Evolutionary conservation across 2,888 invertebrate genomes (phyloP).

Genomic region (Formica aserva): DNA sequence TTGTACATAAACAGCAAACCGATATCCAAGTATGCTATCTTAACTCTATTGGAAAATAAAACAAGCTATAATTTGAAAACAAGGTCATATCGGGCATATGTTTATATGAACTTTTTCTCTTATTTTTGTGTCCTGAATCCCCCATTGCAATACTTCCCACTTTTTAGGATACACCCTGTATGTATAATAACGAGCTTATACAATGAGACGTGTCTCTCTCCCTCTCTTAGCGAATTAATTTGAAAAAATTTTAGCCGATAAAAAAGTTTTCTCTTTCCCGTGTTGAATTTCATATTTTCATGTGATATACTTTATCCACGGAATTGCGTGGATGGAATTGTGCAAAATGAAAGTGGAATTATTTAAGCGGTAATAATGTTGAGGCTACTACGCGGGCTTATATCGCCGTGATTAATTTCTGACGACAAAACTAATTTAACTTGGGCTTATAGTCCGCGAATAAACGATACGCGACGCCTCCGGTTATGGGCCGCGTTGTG

Average conservation of each 20-base stretch:
- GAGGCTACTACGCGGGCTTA: conserved; percentile 1
- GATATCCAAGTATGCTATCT: too few relatives aligned
- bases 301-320: neutral
- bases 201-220: neutral
- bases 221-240: neutral
- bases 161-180: too few relatives aligned
- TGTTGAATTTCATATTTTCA: neutral
- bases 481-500: conserved; percentile 23
- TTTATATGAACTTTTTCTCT: too few relatives aligned
- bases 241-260: neutral
- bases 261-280: neutral
- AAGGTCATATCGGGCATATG: too few relatives aligned
- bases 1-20: too few relatives aligned
- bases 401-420: conserved; percentile 50
- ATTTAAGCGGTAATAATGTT: conserved; percentile 37
- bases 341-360: conserved; percentile 28
- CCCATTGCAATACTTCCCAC: too few relatives aligned
- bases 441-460: conserved; percentile 40
- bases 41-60: too few relatives aligned
- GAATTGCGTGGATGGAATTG: neutral
- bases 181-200: neutral
- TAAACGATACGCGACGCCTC: conserved; percentile 40
- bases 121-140: too few relatives aligned
- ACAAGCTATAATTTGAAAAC: too few relatives aligned
- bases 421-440: conserved; percentile 53